Base-by-base conservation (phyloP, 2,888 invertebrate genomes). In the Cryptus viduatorius region DNA sequence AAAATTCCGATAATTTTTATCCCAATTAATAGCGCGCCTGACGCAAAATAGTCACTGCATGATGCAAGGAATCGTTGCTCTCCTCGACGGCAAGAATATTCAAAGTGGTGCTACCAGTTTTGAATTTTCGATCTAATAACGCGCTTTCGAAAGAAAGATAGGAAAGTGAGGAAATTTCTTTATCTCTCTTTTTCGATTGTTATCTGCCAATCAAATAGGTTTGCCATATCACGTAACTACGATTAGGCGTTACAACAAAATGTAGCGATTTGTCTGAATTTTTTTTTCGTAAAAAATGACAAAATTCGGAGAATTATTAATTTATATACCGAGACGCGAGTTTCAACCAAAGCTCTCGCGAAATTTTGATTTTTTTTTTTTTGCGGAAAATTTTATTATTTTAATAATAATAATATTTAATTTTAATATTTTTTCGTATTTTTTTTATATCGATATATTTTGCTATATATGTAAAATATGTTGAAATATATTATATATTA, bases 61-160 rank as follows among this genome's bases (percentile, higher is more conserved):
- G 82, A 82, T 73, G 82, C 82, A 82, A 79, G 68, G 50, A 8
- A 68, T 48, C 19, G 61, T 61, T 10, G 8, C 16, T 67, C 1
- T 16, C 1, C 2, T 16, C 16, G 16, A 16, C 4, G 24, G 24
- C 24, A 37, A 37, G 37, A 24, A 56, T 24, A 12, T 12, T 4
- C 12, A 24, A 1, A 24, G 19, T 24, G 56, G 12, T 56, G 24
- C 24, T 37, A 37, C 37, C 0, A 12, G 24, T 56, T 24, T 56
- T 4, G 2, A 19, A 56, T 56, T 56, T 12, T 56, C 56, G 56
- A 56, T 19, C 37, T 37, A 37, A 37, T 8, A 56, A 10, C 56
- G 56, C 4, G 24, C 24, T 4, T 56, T 24, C 1, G 2, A 16
- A 3, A 19, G 53, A 19, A 56, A 10, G 8, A 4, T 8, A 7